Percentiles rank a stretch among this genome's conserved stretches.
Evolutionary conservation across 2,797 vertebrate species (phyloP).

Genomic region (Anniella stebbinsi): DNA sequence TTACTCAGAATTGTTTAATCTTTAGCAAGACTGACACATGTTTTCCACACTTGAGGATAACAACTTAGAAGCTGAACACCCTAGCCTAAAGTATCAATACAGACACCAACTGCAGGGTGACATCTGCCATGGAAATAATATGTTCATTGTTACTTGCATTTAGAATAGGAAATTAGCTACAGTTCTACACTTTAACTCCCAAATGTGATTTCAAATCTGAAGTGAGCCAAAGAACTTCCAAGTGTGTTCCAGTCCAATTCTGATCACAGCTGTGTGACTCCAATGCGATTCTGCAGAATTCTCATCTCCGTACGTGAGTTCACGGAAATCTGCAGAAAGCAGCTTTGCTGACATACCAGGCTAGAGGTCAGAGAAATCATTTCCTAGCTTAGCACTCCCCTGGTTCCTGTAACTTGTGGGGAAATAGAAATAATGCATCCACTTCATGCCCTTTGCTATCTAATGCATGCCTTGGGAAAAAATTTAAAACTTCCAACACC

Average conservation of each 20-base stretch:
- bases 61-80: neutral
- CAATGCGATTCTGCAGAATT: slow-evolving; percentile 22
- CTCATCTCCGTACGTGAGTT: neutral
- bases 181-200: neutral
- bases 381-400: slow-evolving; percentile 12
- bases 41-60: neutral
- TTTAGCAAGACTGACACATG: neutral
- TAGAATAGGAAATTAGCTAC: neutral
- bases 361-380: slow-evolving; percentile 42
- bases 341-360: slow-evolving; percentile 6
- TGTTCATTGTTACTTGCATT: neutral
- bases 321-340: slow-evolving; percentile 4
- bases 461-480: slow-evolving; percentile 13
- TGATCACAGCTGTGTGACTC: slow-evolving; percentile 8
- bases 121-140: neutral
- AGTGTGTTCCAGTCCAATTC: neutral
- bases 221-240: slow-evolving; percentile 8
- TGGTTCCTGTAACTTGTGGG: neutral
- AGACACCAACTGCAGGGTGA: neutral
- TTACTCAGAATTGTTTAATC: slow-evolving; percentile 8
- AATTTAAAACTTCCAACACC: slow-evolving; percentile 40
- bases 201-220: slow-evolving; percentile 7
- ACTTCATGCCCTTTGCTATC: slow-evolving; percentile 1
- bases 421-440: slow-evolving; percentile 12
- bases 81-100: neutral